Base-by-base conservation (phyloP, 1,140 invertebrate species). In the Heliconius himera region DNA sequence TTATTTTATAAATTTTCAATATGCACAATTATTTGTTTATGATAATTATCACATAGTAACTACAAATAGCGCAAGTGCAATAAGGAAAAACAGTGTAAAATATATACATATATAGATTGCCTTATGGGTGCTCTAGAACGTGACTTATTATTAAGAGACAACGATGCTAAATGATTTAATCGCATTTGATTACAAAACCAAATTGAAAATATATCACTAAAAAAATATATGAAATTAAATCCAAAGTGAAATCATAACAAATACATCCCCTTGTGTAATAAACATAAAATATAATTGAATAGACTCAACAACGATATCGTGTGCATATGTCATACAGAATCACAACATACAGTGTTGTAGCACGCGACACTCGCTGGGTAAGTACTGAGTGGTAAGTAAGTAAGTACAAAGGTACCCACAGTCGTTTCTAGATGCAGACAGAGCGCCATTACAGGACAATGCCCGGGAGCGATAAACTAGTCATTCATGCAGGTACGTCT, bases 401-500 rank as follows among this genome's bases (percentile, higher is more conserved):
- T 41, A 6, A 41, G 73, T 72, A 56, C 22, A 20, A 8, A 51
- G 49, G 41, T 6, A 56, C n/a, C n/a, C n/a, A n/a, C n/a, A 56
- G 54, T 79, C 73, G 70, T 76, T 75, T 76, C 78, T 80, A 54
- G 66, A 70, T 66, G 71, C 72, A 80, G 78, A 80, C 78, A 72
- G 73, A 79, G 16, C 56, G 56, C 78, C 78, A 80, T 80, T 80
- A 80, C 49, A 80, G 78, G 78, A 80, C 78, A 80, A 80, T 80
- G 78, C 81, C 79, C 81, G 75, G 76, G 81, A 77, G 78, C 78
- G 66, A 77, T 79, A 82, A 79, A 82, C 81, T 82, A 82, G 77
- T 79, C 75, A 79, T 70, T 74, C 81, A 78, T 75, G 72, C 74
- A 82, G 74, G 77, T 75, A 76, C 71, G 77, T 73, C 54, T 74